Evolutionary conservation across 2,113 vertebrate species (phyloP), one percentile per base, ranked within the genome.

Genomic region (Mesitornis unicolor): DNA sequence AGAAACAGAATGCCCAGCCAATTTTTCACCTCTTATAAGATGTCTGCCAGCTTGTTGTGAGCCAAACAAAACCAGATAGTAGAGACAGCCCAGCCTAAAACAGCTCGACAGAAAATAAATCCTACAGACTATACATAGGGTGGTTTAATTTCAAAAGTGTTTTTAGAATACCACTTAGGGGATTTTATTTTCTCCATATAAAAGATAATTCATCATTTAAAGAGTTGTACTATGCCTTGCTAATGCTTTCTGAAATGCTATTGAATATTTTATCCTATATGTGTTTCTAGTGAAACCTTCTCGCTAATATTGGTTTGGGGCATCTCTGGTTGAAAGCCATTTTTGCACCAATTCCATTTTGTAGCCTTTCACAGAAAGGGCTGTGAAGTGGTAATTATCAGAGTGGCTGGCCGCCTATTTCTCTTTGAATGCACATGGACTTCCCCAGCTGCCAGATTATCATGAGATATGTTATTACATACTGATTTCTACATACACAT

Each of bases 21-120:
- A 56, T 31, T 92, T 71, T 84, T 50, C 35, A 21, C 80, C 47
- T 89, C 54, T 71, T 47, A 11, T 11, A 80, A 64, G 54, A 76
- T 31, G 56, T 35, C 76, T 95, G 80, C 84, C 93, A 92, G 77
- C 43, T 93, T 89, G 73, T 56, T 70, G 80, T 84, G 51, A 87
- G 89, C 56, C 92, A 96, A 93, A 78, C 0, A 8, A 92, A 96
- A 89, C 64, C 68, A 10, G 50, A 47, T 63, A 77, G 76, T 21
- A 26, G 21, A 60, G 43, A 61, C 76, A 84, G 51, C 38, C 51
- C 31, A 63, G 77, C 35, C 69, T 75, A 54, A 87, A 90, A 63
- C 54, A 92, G 83, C 80, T 81, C 3, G 3, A 89, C 3, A 15
- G 83, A 84, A 95, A 90, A 83, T 16, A 92, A 87, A 93, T 4